A percentile compares a stretch with the other conserved stretches of the same genome.
phyloP scores from a whole-genome alignment of 53 echinoderm and acorn worm species.

The Luidia sarsii region DNA sequence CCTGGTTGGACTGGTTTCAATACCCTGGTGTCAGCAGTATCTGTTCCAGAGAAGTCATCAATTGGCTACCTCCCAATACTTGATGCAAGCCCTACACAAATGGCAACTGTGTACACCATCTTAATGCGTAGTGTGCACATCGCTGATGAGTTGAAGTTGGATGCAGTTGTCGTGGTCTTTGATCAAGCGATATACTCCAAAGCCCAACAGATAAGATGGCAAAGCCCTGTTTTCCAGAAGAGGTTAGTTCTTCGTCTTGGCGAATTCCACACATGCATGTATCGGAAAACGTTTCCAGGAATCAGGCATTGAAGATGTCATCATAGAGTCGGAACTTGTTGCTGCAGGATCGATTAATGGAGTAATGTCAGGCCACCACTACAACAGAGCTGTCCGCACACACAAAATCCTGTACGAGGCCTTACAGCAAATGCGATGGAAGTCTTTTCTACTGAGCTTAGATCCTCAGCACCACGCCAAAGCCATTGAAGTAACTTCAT shows the following conservation, averaged over 20 bases:
- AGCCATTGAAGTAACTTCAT: not conserved
- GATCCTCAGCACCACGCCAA: conserved; percentile 11
- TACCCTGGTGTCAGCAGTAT: not conserved
- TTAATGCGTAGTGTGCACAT: conserved; percentile 37
- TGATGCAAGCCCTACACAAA: not conserved
- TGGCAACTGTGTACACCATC: conserved; percentile 47
- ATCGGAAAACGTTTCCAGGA: conserved; percentile 44
- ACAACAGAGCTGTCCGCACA: conserved; percentile 23
- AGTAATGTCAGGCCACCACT: conserved; percentile 38
- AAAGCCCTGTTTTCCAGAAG: conserved; percentile 19
- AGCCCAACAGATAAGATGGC: conserved; percentile 66
- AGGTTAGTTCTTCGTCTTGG: conserved; percentile 54
- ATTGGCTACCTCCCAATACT: not conserved
- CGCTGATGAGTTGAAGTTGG: conserved; percentile 21
- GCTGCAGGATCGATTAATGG: conserved; percentile 49
- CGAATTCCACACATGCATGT: conserved; percentile 58
- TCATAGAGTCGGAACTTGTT: conserved; percentile 44
- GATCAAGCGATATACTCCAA: conserved; percentile 72
- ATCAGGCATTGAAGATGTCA: conserved; percentile 44
- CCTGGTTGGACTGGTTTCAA: conserved; percentile 28
- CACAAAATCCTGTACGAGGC: conserved; percentile 56
- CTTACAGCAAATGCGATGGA: conserved; percentile 55
- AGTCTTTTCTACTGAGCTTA: conserved; percentile 26
- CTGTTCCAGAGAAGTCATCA: not conserved
- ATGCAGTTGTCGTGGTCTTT: conserved; percentile 44